Evolutionary conservation across 2,113 vertebrate genomes (phyloP), one percentile per base, ranked within the genome.

Genomic region (Kryptolebias marmoratus): DNA sequence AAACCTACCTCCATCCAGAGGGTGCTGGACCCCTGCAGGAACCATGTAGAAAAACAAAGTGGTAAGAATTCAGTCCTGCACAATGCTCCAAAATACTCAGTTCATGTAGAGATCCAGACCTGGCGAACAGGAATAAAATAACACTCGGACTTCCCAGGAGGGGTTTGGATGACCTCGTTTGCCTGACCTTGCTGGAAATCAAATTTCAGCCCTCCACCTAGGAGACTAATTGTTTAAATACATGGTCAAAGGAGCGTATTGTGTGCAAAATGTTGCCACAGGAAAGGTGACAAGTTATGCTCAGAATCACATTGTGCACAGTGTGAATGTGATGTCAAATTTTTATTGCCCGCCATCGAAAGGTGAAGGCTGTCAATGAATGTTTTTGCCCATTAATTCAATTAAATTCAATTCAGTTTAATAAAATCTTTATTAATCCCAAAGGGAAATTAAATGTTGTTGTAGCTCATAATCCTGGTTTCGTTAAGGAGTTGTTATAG

Each of bases 71-170:
- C 36, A 18, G 27, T 44, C 49, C 36, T 27, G 47, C 36, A 53
- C 14, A 44, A 42, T 42, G n/a, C 31, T 52, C 68, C 48, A 59
- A 49, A 50, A 44, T 30, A 71, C 22, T 44, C 57, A 55, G 14
- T 53, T 6, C 31, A 59, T 59, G 30, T 11, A 15, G 31, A 39
- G 56, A 60, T 27, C n/a, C 67, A 70, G 67, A 70, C 12, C 67
- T 50, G n/a, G 45, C 45, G 50, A 32, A 50, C 11, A 9, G 32
- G 32, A n/a, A 32, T 44, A 9, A 71, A 62, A 61, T 31, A 70
- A 52, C 47, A 71, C n/a, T 49, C 32, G 42, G 31, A 30, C 11
- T 61, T 44, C 49, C 31, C 67, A 49, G 32, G 52, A 70, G 12
- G 36, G n/a, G 31, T 42, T 22, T 52, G 32, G 14, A 15, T 1